Conservation (phyloP, 2,113 vertebrate species). For the Nerophis ophidion region DNA sequence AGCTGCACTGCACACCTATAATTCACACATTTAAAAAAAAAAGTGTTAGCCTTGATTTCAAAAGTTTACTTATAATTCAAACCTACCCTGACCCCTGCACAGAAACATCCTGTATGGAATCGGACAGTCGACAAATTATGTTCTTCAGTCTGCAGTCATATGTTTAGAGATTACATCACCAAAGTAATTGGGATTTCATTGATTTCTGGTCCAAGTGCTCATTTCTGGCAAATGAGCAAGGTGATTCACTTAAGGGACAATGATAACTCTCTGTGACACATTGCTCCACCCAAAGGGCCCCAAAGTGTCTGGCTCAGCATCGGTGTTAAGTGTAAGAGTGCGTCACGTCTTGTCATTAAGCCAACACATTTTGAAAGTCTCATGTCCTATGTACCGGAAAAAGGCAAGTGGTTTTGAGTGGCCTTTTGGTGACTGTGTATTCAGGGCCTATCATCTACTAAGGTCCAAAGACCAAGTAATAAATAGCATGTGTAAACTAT, state of each 20-base stretch:
- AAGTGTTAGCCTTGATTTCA: background rate
- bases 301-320: slow-evolving; percentile 45
- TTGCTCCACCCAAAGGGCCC: slow-evolving; percentile 41
- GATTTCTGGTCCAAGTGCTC: slow-evolving; percentile 61
- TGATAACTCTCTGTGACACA: slow-evolving; percentile 56
- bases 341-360: slow-evolving; percentile 40
- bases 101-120: slow-evolving; percentile 10
- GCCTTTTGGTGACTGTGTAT: background rate
- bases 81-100: background rate
- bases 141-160: slow-evolving; percentile 18
- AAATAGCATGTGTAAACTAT: no score
- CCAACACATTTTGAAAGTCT: slow-evolving; percentile 34
- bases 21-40: background rate
- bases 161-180: slow-evolving; percentile 35
- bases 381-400: background rate
- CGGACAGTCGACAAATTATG: slow-evolving; percentile 39
- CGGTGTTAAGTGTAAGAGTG: slow-evolving; percentile 43
- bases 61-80: slow-evolving; percentile 21
- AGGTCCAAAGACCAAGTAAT: no score
- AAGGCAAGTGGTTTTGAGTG: slow-evolving; percentile 1
- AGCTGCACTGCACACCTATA: no score
- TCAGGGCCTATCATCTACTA: no score
- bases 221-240: slow-evolving; percentile 55
- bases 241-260: slow-evolving; percentile 54
- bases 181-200: slow-evolving; percentile 57